phyloP scores from a whole-genome alignment of 1,140 invertebrate genomes.

The Stegodyphus mimosarum region DNA sequence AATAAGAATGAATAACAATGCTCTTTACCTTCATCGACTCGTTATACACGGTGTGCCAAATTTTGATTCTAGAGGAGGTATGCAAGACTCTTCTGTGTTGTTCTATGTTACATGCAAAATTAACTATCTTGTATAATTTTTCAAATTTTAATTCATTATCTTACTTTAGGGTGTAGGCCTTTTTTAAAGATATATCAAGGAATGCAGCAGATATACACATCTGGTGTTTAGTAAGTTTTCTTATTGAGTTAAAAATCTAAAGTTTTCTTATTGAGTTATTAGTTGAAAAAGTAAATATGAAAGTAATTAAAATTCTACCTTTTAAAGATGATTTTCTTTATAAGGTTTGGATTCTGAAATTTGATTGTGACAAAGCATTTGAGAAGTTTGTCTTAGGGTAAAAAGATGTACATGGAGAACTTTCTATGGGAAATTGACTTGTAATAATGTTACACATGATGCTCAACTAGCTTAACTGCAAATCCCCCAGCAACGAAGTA shows the following conservation, averaged over 20 bases:
- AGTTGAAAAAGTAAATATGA: too few species aligned
- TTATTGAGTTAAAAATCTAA: too few species aligned
- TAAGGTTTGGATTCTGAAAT: too few species aligned
- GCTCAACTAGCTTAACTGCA: too few species aligned
- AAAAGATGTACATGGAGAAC: too few species aligned
- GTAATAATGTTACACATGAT: too few species aligned
- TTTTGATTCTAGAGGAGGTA: slow-evolving; percentile 77
- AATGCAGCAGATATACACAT: slow-evolving; percentile 87
- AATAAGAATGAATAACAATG: slow-evolving; percentile 86
- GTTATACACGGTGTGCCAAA: slow-evolving; percentile 85
- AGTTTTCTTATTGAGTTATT: slow-evolving; percentile 70
- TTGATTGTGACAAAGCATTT: too few species aligned
- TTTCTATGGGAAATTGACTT: too few species aligned
- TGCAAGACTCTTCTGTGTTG: neutral
- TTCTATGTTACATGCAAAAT: neutral
- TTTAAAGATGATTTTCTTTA: too few species aligned
- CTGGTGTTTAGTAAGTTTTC: slow-evolving; percentile 79
- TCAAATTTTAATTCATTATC: neutral
- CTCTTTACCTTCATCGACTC: slow-evolving; percentile 86
- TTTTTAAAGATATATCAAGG: slow-evolving; percentile 79
- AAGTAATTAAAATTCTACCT: too few species aligned
- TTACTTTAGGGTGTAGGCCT: slow-evolving; percentile 66
- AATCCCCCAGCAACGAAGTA: too few species aligned
- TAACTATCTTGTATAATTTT: neutral
- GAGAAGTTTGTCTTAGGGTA: too few species aligned